Conservation (phyloP, 2,113 vertebrate species). For the Otolemur garnettii region DNA sequence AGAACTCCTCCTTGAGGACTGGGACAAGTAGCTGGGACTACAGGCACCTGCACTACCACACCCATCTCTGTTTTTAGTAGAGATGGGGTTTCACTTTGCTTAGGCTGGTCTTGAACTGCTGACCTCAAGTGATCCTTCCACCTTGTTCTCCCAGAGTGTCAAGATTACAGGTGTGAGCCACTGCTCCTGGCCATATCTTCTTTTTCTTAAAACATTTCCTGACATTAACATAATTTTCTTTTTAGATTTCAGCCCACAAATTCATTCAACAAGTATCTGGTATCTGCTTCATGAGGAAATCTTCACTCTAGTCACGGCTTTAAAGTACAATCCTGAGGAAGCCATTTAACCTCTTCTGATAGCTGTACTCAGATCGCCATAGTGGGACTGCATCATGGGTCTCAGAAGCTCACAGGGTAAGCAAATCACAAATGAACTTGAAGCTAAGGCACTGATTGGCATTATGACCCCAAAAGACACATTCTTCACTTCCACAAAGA, state of each 20-base stretch:
- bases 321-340: neutral
- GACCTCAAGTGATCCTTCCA: no score
- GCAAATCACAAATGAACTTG: neutral
- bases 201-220: neutral
- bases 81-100: no score
- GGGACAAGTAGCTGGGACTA: no score
- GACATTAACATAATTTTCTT: neutral
- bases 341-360: neutral
- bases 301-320: neutral
- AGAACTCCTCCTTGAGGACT: no score
- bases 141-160: no score
- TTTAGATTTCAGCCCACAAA: neutral
- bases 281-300: neutral
- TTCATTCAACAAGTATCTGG: neutral
- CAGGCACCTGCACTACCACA: no score
- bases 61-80: no score
- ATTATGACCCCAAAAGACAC: neutral
- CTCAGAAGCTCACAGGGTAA: neutral
- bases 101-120: no score
- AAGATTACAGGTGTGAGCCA: no score
- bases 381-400: neutral
- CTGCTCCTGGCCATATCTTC: no score
- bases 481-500: constrained; percentile 23
- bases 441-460: neutral
- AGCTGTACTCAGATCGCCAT: neutral